These are phyloP conservation scores for Scomberomorus guttatus DNA, from an alignment of 2,797 vertebrate species.

Conservation along the genomic window DNA sequence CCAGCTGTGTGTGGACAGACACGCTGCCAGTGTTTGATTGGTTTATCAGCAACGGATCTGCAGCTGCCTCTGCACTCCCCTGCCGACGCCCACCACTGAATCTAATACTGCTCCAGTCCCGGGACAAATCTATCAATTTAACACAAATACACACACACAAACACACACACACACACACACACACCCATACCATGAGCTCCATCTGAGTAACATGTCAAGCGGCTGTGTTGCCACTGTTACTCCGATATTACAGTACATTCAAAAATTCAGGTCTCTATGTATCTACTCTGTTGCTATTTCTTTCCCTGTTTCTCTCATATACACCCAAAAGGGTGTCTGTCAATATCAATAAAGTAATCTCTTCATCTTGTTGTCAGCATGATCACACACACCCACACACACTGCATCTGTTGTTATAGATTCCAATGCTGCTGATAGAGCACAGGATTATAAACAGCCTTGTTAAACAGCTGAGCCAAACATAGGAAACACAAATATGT, in stretches of 20 bases:
- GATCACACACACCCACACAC: slow-evolving; percentile 16
- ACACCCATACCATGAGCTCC: slow-evolving; percentile 15
- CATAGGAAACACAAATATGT: background rate
- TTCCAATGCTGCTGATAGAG: slow-evolving; percentile 23
- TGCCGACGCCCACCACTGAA: slow-evolving; percentile 48
- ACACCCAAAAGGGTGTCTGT: slow-evolving; percentile 17
- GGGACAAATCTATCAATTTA: slow-evolving; percentile 61
- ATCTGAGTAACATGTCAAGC: slow-evolving; percentile 34
- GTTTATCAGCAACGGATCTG: slow-evolving; percentile 49
- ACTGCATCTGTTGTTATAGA: slow-evolving; percentile 15
- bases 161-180: slow-evolving; percentile 26
- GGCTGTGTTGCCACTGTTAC: slow-evolving; percentile 25
- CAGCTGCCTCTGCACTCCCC: slow-evolving; percentile 56
- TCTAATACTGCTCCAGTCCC: slow-evolving; percentile 58
- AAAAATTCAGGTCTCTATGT: background rate
- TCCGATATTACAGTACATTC: background rate
- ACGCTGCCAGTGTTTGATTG: slow-evolving; percentile 47
- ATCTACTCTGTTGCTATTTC: background rate
- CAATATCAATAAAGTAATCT: slow-evolving; percentile 42
- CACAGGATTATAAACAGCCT: background rate
- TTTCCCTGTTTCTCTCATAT: slow-evolving; percentile 16
- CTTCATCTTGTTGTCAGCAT: slow-evolving; percentile 23
- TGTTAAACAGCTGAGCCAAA: slow-evolving; percentile 12
- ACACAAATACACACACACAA: slow-evolving; percentile 26
- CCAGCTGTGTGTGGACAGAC: slow-evolving; percentile 29